Percentiles rank a stretch among this genome's conserved stretches.
Evolutionary conservation across 2,888 invertebrate genomes (phyloP).

Genomic region (Thumatha senex): DNA sequence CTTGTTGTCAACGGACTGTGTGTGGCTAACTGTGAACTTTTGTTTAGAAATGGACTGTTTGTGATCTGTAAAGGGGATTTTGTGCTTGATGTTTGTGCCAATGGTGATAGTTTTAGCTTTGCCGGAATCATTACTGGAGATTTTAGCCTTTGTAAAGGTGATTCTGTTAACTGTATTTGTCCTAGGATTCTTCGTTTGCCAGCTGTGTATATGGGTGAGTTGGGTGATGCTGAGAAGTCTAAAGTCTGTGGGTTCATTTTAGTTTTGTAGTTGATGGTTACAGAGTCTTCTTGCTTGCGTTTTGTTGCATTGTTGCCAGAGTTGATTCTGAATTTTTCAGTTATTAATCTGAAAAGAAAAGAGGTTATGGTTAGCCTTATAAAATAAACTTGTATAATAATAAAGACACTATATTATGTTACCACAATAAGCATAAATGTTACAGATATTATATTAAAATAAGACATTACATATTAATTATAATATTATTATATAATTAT

Average conservation of each 20-base stretch:
- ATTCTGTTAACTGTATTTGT: conserved; percentile 46
- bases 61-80: conserved; percentile 41
- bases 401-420: too few species aligned
- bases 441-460: not conserved
- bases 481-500: too few species aligned
- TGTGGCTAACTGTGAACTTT: conserved; percentile 18
- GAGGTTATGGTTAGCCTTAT: conserved; percentile 13
- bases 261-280: conserved; percentile 60
- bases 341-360: conserved; percentile 73
- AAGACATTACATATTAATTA: not conserved
- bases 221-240: conserved; percentile 56
- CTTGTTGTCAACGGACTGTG: conserved; percentile 45
- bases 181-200: conserved; percentile 66
- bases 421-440: too few species aligned
- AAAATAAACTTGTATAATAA: too few species aligned
- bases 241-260: conserved; percentile 72
- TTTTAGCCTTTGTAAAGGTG: conserved; percentile 54
- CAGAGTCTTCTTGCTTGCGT: conserved; percentile 66
- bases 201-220: conserved; percentile 47
- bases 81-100: conserved; percentile 9
- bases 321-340: conserved; percentile 80
- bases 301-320: conserved; percentile 74
- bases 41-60: conserved; percentile 21
- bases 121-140: conserved; percentile 28
- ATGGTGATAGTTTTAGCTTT: conserved; percentile 35